Base-by-base conservation (phyloP, 2,113 vertebrate species). In the Turdus rufiventris region DNA sequence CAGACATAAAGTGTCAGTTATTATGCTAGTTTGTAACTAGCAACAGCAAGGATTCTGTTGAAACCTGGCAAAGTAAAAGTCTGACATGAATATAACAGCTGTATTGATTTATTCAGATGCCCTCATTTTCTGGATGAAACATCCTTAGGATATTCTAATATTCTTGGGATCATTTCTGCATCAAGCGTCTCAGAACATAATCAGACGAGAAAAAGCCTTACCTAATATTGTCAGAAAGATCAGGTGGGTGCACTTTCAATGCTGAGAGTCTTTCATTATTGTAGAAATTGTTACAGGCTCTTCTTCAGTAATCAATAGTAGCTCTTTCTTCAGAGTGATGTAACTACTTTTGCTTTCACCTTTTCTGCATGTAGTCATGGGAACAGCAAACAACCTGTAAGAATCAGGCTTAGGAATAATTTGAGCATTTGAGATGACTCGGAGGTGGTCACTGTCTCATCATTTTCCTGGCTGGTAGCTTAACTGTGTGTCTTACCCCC, bases 351-450 rank as follows among this genome's bases (percentile, higher is more conserved):
- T 83, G 61, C 79, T 90, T 95, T 88, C 79, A 88, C 88, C 91
- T 92, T 83, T 95, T 93, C 85, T 96, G 42, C 85, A 92, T 92
- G 91, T 96, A 96, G 95, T 90, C 96, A 96, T 96, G 96, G 95
- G 92, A 96, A 94, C 95, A 90, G 56, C 77, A 96, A 85, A 62
- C 71, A 88, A 86, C 60, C 78, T 66, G 70, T 40, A 38, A 85
- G 63, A 91, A 65, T 68, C 66, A 68, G 36, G 40, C 85, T 94
- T 43, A 24, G 36, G 83, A 85, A 76, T 54, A 76, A 70, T 62
- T 58, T 63, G 50, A 79, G 36, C 53, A 6, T 82, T 82, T 65
- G 74, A 88, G 85, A 66, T 88, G 78, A 34, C 4, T 75, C 54
- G 42, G 50, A 88, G 20, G 62, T 51, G 58, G 72, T 77, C 92